Base-by-base conservation (phyloP, 35 echinoderm and acorn worm species). In the Heliocidaris erythrogramma region DNA sequence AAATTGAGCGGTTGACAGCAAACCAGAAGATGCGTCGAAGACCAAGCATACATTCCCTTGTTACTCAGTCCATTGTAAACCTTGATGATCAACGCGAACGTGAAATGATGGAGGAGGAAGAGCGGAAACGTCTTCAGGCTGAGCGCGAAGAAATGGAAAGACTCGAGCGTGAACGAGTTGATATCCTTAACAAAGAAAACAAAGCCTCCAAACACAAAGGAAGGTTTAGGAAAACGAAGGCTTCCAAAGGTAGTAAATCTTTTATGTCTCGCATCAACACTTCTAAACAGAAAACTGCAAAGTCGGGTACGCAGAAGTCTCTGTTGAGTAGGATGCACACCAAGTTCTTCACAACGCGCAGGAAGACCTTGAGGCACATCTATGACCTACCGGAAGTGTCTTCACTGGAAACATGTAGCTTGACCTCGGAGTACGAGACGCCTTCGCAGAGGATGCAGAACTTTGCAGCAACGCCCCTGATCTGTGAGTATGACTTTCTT, bases 381-480 rank as follows among this genome's bases (percentile, higher is more conserved):
- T 92, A 92, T 59, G 91, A 92, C 91, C 91, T 92, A 30, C 91
- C 91, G n/a, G 91, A 92, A 59, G 91, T 92, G 9, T 49, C 91
- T 30, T 48, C 91, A 13, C 48, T 92, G 48, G 91, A 92, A 59
- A 48, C 91, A n/a, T 92, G 91, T 30, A 52, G 91, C 48, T 48
- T 92, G 91, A 92, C 91, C 31, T 92, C 91, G 50, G 91, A 92
- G 17, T 92, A 92, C n/a, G 91, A 92, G 49, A 92, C 91, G 3
- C 91, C 91, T 59, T 49, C 91, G 21, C 91, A 92, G 91, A 92
- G 14, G 27, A 92, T 92, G 91, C 91, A 92, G 49, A 50, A 48
- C 91, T 92, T 92, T 56, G 91, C 91, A 50, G 91, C 91, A 47
- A 92, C 91, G 27, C 91, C 91, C 30, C 24, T 92, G 27, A 49